These are phyloP conservation scores for Diplodus sargus DNA, from an alignment of 2,797 vertebrate genomes.

Conservation along the genomic window DNA sequence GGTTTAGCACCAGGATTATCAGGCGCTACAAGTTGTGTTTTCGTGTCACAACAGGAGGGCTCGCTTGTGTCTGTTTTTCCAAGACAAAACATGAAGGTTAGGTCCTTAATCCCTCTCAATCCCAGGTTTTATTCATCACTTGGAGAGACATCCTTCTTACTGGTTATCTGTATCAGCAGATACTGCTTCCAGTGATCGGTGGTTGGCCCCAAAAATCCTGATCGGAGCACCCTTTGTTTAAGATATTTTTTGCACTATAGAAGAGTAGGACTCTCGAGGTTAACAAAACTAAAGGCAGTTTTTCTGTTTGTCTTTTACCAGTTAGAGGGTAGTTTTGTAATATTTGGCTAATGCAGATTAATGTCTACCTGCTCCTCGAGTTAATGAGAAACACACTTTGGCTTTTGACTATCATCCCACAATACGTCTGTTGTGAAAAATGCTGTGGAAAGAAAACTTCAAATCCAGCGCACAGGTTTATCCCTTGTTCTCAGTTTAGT, in stretches of 20 bases:
- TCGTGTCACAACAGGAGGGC: slow-evolving; percentile 32
- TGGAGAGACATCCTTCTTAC: neutral
- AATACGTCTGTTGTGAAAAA: neutral
- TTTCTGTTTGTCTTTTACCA: slow-evolving; percentile 16
- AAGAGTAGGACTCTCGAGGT: slow-evolving; percentile 20
- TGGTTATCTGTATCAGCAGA: too few relatives aligned
- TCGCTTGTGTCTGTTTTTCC: slow-evolving; percentile 19
- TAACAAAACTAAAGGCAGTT: slow-evolving; percentile 40
- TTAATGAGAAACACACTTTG: neutral
- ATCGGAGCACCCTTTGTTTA: slow-evolving; percentile 1
- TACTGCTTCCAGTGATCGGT: too few relatives aligned
- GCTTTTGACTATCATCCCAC: neutral
- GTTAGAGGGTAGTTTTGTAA: slow-evolving; percentile 16
- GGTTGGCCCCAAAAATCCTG: too few relatives aligned
- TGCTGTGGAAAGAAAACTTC: too few relatives aligned
- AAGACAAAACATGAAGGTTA: slow-evolving; percentile 5
- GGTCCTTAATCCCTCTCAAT: neutral
- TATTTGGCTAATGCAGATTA: slow-evolving; percentile 2
- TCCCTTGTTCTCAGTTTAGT: neutral
- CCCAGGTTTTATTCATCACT: neutral
- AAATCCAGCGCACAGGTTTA: neutral
- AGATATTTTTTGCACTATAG: slow-evolving; percentile 13
- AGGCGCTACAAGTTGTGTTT: slow-evolving; percentile 47
- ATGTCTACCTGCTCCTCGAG: too few relatives aligned
- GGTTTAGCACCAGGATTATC: slow-evolving; percentile 71